Percentiles rank a stretch among this genome's conserved stretches.
Conservation (phyloP, 2,888 invertebrate species). For the Amphiduros pacificus region DNA sequence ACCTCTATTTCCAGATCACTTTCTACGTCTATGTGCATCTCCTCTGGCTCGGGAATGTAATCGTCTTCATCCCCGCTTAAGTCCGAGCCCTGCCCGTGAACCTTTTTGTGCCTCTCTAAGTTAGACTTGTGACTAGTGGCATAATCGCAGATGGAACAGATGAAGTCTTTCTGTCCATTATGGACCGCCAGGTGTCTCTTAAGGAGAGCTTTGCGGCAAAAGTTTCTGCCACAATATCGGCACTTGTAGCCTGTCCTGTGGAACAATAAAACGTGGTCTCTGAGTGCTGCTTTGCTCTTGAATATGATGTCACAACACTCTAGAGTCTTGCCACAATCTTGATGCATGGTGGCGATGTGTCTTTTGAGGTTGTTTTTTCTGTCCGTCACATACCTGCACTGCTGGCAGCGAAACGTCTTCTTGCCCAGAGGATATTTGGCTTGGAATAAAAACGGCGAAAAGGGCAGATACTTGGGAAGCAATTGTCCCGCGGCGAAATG, state of each 20-base stretch:
- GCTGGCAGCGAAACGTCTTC: slow-evolving; percentile 38
- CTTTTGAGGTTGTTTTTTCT: slow-evolving; percentile 57
- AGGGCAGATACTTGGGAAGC: slow-evolving; percentile 2
- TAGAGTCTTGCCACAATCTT: slow-evolving; percentile 39
- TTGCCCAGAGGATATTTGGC: slow-evolving; percentile 13
- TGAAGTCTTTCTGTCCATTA: slow-evolving; percentile 57
- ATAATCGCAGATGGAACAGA: slow-evolving; percentile 56
- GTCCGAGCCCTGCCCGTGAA: slow-evolving; percentile 34
- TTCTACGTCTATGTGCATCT: slow-evolving; percentile 8
- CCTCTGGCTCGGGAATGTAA: background rate
- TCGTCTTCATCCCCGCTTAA: slow-evolving; percentile 8
- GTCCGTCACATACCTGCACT: slow-evolving; percentile 51
- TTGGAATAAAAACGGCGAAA: slow-evolving; percentile 11
- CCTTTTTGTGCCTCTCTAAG: slow-evolving; percentile 56
- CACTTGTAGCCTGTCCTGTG: slow-evolving; percentile 58
- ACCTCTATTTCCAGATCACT: too few relatives aligned
- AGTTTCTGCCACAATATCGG: slow-evolving; percentile 51
- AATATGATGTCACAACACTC: slow-evolving; percentile 55
- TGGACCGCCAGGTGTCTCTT: slow-evolving; percentile 59
- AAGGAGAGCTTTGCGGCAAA: slow-evolving; percentile 59
- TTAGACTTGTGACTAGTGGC: slow-evolving; percentile 60
- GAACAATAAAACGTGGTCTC: slow-evolving; percentile 52
- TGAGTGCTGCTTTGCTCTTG: slow-evolving; percentile 53
- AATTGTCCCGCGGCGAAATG: background rate
- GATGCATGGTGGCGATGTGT: slow-evolving; percentile 58